Evolutionary conservation across 1,140 invertebrate species (phyloP).

Genomic region (Drosophila pseudoobscura): DNA sequence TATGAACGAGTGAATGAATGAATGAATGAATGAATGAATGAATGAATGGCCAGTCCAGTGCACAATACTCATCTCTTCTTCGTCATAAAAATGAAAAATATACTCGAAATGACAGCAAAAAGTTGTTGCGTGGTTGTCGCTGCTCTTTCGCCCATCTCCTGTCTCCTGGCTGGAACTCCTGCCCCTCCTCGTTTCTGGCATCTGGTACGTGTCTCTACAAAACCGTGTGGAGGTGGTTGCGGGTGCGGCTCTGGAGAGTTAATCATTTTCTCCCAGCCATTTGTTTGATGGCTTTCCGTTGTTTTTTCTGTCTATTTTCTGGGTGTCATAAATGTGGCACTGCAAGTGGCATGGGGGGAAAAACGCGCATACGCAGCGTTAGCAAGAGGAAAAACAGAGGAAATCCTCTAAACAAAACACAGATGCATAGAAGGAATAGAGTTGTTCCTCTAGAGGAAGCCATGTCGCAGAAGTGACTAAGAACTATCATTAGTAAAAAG

Average conservation of each 20-base stretch:
- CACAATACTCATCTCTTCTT: conserved; percentile 48
- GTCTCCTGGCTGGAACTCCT: conserved; percentile 2
- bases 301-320: conserved; percentile 39
- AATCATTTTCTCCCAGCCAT: conserved; percentile 71
- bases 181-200: conserved; percentile 7
- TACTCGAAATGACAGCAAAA: conserved; percentile 76
- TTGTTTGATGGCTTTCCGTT: conserved; percentile 61
- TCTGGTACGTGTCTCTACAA: conserved; percentile 46
- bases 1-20: conserved; percentile 25
- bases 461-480: too few species aligned
- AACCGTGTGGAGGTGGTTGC: conserved; percentile 5
- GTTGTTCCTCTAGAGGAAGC: too few species aligned
- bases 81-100: conserved; percentile 73
- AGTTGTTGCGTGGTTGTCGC: conserved; percentile 64
- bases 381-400: conserved; percentile 17
- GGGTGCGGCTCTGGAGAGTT: conserved; percentile 49
- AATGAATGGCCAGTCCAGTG: conserved; percentile 61
- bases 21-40: conserved; percentile 31
- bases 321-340: conserved; percentile 51
- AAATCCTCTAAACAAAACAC: conserved; percentile 11
- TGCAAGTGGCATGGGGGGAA: conserved; percentile 24
- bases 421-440: conserved; percentile 7
- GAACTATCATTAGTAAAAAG: too few species aligned
- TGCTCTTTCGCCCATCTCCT: conserved; percentile 1
- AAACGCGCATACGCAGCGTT: conserved; percentile 55